These are phyloP conservation scores for Aurelia coerulea DNA, from an alignment of 30 jellyfish, hydroid and myxozoan species.

Conservation along the genomic window DNA sequence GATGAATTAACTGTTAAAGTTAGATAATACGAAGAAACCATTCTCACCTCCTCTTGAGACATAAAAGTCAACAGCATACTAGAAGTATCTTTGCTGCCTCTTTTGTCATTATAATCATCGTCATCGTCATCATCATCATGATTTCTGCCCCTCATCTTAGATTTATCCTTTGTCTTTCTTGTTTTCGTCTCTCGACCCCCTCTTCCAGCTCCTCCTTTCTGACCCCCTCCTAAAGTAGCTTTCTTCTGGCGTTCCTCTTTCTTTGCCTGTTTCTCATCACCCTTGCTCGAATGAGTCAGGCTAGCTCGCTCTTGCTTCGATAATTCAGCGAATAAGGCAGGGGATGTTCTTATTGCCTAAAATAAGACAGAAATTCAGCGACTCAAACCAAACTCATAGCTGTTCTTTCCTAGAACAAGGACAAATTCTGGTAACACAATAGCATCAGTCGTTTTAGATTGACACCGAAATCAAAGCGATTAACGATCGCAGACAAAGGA, in stretches of 20 bases:
- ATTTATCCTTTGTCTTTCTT: slow-evolving; percentile 78
- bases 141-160: slow-evolving; percentile 48
- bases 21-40: no score
- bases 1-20: no score
- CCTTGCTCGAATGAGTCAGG: slow-evolving; percentile 68
- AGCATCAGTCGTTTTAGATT: no score
- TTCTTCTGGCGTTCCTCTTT: slow-evolving; percentile 90
- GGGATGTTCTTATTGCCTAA: slow-evolving; percentile 83
- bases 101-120: slow-evolving; percentile 38
- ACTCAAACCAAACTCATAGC: no score
- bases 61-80: slow-evolving; percentile 65
- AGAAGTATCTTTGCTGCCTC: slow-evolving; percentile 28
- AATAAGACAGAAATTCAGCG: background rate
- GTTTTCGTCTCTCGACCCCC: slow-evolving; percentile 95
- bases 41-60: slow-evolving; percentile 71
- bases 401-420: no score
- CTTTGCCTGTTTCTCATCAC: slow-evolving; percentile 68
- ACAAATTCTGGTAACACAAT: no score
- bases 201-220: slow-evolving; percentile 95
- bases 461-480: no score
- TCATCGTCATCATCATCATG: slow-evolving; percentile 75
- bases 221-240: slow-evolving; percentile 90
- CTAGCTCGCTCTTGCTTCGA: slow-evolving; percentile 77
- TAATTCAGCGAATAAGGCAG: slow-evolving; percentile 87
- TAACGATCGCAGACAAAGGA: no score